Percentiles rank a stretch among this genome's conserved stretches.
These are phyloP conservation scores for Aradophagus sp. DNA, from an alignment of 1,140 invertebrate genomes.

Conservation along the genomic window DNA sequence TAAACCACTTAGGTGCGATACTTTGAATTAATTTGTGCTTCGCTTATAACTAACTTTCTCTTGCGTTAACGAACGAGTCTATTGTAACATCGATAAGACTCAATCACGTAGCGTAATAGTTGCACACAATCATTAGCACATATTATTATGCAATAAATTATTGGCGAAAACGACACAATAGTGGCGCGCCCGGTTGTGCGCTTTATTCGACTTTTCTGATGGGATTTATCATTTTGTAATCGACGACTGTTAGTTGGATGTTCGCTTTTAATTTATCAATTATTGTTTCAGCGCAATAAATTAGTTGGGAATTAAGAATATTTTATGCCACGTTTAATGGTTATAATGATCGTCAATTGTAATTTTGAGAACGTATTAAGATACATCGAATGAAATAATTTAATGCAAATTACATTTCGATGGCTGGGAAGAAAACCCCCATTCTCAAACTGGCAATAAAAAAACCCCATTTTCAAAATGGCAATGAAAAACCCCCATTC, in stretches of 20 bases:
- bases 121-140: constrained; percentile 45
- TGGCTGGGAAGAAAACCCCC: no score
- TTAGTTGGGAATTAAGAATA: no score
- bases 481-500: no score
- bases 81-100: constrained; percentile 54
- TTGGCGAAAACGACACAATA: constrained; percentile 35
- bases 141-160: constrained; percentile 54
- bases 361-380: no score
- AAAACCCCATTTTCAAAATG: no score
- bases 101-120: constrained; percentile 41
- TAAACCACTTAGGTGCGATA: constrained; percentile 30
- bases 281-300: constrained; percentile 9
- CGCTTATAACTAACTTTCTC: constrained; percentile 45
- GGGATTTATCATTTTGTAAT: constrained; percentile 15
- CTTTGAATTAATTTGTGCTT: constrained; percentile 51
- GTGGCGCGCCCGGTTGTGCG: constrained; percentile 14
- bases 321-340: no score
- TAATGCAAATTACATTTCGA: no score
- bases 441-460: no score
- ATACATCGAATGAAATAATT: no score
- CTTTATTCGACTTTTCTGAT: constrained; percentile 35
- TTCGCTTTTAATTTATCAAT: constrained; percentile 7
- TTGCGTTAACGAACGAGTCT: constrained; percentile 43
- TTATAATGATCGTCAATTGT: no score
- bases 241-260: background rate